These are phyloP conservation scores for Dipodomys stephensi DNA, from an alignment of 2,113 vertebrate species.

Conservation along the genomic window DNA sequence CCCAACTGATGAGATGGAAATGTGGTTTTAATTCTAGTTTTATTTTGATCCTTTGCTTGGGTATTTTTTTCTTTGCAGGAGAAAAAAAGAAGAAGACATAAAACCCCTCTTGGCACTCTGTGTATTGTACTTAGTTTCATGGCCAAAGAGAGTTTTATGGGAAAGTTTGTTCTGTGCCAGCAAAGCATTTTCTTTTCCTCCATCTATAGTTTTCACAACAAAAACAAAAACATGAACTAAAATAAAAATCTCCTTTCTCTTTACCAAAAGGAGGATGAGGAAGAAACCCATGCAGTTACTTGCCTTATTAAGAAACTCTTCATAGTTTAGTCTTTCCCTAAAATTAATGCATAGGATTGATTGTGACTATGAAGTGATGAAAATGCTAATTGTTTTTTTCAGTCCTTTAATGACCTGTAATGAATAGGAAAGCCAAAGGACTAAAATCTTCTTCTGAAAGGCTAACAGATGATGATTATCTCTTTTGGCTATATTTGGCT, in stretches of 20 bases:
- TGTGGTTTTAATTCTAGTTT: constrained; percentile 71
- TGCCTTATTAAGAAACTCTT: constrained; percentile 46
- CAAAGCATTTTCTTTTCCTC: constrained; percentile 69
- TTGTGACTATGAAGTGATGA: constrained; percentile 43
- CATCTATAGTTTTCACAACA: constrained; percentile 70
- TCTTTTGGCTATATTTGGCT: constrained; percentile 44
- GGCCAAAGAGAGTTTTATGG: constrained; percentile 74
- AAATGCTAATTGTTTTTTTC: constrained; percentile 33
- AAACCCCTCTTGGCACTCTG: constrained; percentile 55
- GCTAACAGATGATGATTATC: constrained; percentile 27
- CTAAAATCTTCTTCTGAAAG: constrained; percentile 40
- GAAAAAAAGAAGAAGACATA: constrained; percentile 39
- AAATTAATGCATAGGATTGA: constrained; percentile 59
- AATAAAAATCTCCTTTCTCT: constrained; percentile 49
- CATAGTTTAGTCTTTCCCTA: constrained; percentile 30
- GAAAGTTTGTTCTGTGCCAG: constrained; percentile 70
- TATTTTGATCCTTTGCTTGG: constrained; percentile 56
- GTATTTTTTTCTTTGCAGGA: constrained; percentile 11
- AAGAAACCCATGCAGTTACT: constrained; percentile 12
- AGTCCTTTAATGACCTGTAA: constrained; percentile 12
- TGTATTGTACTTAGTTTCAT: constrained; percentile 70
- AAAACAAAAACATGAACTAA: constrained; percentile 70
- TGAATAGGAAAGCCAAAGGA: constrained; percentile 41
- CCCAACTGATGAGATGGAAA: constrained; percentile 49
- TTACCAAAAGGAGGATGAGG: background rate